Evolutionary conservation across 2,888 invertebrate genomes (phyloP).

Genomic region (Chaetogeoica ovagalla): DNA sequence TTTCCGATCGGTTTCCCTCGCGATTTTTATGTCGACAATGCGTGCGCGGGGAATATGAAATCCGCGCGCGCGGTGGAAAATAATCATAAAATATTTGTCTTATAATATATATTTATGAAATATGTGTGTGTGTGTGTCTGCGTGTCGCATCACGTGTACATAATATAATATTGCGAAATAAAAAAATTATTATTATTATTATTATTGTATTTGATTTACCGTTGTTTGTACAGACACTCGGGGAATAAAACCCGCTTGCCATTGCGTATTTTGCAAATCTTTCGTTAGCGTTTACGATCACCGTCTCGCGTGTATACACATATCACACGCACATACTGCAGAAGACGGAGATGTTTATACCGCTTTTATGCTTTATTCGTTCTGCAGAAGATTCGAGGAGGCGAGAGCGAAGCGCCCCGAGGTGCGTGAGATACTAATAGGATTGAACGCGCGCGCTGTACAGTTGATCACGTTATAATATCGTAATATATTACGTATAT

Average conservation of each 20-base stretch:
- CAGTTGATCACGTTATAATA: slow-evolving; percentile 26
- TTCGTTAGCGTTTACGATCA: background rate
- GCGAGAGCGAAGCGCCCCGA: background rate
- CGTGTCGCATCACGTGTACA: background rate
- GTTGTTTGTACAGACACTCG: background rate
- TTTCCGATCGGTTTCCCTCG: background rate
- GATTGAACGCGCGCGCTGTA: slow-evolving; percentile 10
- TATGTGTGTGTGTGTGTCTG: background rate
- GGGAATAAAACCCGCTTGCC: slow-evolving; percentile 21
- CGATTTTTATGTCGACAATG: background rate
- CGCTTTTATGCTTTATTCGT: no score
- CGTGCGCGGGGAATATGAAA: background rate
- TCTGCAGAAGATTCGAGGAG: no score
- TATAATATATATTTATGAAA: background rate
- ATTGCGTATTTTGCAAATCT: slow-evolving; percentile 18
- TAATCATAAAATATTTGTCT: background rate
- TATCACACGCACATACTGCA: background rate
- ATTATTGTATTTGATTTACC: background rate
- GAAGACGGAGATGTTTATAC: no score
- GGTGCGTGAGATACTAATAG: slow-evolving; percentile 13
- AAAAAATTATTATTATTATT: background rate
- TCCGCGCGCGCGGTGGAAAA: background rate
- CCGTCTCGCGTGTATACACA: background rate
- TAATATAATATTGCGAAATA: background rate
- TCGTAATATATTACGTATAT: background rate